Evolutionary conservation across 2,797 vertebrate species (phyloP), one percentile per base, ranked within the genome.

Genomic region (Bovichtus variegatus): DNA sequence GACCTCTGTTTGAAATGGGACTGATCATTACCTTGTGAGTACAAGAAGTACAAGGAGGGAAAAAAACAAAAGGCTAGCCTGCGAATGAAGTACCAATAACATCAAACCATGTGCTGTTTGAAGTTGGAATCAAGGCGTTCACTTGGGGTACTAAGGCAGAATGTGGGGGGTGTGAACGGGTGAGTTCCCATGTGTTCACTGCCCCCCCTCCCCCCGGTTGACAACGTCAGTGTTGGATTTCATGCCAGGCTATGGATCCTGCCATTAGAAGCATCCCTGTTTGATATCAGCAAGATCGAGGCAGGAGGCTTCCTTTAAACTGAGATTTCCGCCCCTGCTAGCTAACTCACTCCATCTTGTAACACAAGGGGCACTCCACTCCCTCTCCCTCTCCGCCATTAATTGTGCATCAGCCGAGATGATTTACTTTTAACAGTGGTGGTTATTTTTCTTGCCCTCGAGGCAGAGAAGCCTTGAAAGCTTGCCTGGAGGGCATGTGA

Each of bases 361-460:
- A 79, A 55, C 67, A 78, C 76, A 73, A 75, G 82, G 88, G 76
- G 63, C 65, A 47, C 83, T 71, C 23, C 23, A 2, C 76, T 74
- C 94, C 92, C 87, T 90, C 87, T 76, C 80, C 66, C 83, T 81
- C 80, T 76, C 71, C 57, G 34, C 93, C 97, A 97, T 98, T 97
- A 98, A 97, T 97, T 97, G 97, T 97, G 96, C 96, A 98, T 98
- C 97, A 97, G 96, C 96, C 95, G 95, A 97, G 97, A 98, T 98
- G 96, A 97, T 98, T 97, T 97, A 97, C 97, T 98, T 97, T 97
- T 98, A 97, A 97, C 96, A 96, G 96, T 96, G 96, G 96, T 97
- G 96, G 96, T 98, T 97, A 96, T 97, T 97, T 97, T 96, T 97
- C 96, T 94, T 96, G 96, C 95, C 97, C 97, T 95, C 95, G 91